Evolutionary conservation across 2,113 vertebrate genomes (phyloP).

Genomic region (Zosterops japonicus): DNA sequence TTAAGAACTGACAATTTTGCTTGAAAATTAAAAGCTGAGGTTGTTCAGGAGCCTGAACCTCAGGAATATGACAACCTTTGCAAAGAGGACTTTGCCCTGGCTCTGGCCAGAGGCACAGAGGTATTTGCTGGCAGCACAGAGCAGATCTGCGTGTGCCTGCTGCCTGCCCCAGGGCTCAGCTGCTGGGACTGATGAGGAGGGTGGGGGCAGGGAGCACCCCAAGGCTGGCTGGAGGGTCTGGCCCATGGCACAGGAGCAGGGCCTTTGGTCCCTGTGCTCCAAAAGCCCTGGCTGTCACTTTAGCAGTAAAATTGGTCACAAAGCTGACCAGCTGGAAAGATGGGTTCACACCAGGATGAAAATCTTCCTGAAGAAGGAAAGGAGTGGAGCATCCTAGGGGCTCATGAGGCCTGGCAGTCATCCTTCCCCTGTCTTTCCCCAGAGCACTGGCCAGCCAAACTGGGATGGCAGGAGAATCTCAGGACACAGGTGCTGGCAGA

Average conservation of each 20-base stretch:
- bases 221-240: neutral
- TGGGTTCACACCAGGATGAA: neutral
- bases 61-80: neutral
- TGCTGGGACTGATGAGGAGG: neutral
- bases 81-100: neutral
- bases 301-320: neutral
- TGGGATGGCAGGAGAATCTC: neutral
- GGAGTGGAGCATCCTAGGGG: neutral
- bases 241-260: neutral
- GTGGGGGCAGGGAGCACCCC: neutral
- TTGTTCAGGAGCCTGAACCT: neutral
- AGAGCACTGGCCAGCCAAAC: neutral
- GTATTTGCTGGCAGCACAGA: neutral
- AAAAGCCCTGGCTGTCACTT: neutral
- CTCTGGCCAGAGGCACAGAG: neutral
- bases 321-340: neutral
- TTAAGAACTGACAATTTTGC: neutral
- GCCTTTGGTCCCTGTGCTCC: neutral
- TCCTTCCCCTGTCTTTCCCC: neutral
- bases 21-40: neutral
- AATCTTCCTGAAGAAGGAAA: neutral
- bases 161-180: neutral
- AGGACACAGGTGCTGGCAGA: neutral
- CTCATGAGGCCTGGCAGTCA: fast-evolving
- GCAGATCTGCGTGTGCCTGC: neutral